Base-by-base conservation (phyloP, 1,140 invertebrate genomes). In the Caenorhabditis brenneri region DNA sequence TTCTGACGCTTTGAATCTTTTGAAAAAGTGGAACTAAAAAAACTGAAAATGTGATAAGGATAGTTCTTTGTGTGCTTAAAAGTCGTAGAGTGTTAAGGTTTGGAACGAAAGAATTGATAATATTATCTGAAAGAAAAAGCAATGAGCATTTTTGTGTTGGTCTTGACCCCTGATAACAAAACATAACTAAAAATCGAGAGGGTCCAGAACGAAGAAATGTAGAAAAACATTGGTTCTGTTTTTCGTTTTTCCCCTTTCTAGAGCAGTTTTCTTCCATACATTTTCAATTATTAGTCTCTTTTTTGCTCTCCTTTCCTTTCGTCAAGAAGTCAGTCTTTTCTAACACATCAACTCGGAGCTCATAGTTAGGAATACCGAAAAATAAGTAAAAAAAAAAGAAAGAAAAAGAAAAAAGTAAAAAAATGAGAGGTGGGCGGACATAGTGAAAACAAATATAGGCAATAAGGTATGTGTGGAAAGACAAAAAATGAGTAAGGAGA, bases 91-190 rank as follows among this genome's bases (percentile, higher is more conserved):
- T n/a, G n/a, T n/a, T n/a, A n/a, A n/a, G n/a, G n/a, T n/a, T n/a
- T n/a, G n/a, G n/a, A n/a, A n/a, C n/a, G n/a, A n/a, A n/a, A n/a
- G n/a, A n/a, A n/a, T n/a, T 42, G 39, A 6, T 42, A 12, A 42
- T 51, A 19, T 51, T 51, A 51, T 58, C 55, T 15, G 55, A 58
- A 58, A 31, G 9, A 42, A 42, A 65, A 19, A 12, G 22, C 33
- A 65, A 39, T 65, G 33, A 65, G 31, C 58, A 74, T 74, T 74
- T 74, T 74, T 74, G 19, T 42, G 36, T 74, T 12, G 22, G 24
- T 74, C 36, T 74, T 74, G 36, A 74, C 36, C 65, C 29, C 65
- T 74, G 65, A 74, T 74, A 74, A 74, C 33, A 74, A 74, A 74
- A 74, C 33, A 74, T 5, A 22, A 24, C n/a, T 10, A 9, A 74